A percentile compares a stretch with the other conserved stretches of the same genome.
These are phyloP conservation scores for Enteromius mattozi DNA, from an alignment of 2,797 vertebrate species.

Conservation along the genomic window DNA sequence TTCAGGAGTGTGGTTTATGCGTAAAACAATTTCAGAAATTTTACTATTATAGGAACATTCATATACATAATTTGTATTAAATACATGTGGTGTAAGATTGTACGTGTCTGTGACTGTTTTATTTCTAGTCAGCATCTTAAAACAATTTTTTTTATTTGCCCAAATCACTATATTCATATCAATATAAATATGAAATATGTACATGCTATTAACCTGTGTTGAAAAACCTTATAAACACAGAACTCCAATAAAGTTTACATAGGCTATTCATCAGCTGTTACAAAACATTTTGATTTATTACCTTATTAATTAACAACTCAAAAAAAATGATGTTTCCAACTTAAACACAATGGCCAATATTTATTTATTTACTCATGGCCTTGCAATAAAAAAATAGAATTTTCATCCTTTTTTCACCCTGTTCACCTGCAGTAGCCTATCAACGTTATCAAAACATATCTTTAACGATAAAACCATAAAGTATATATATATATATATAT, in stretches of 20 bases:
- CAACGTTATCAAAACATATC: neutral
- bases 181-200: neutral
- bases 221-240: neutral
- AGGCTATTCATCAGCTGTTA: neutral
- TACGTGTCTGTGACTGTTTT: neutral
- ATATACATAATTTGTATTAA: neutral
- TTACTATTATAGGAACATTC: neutral
- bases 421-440: neutral
- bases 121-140: neutral
- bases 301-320: neutral
- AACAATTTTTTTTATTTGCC: neutral
- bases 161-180: neutral
- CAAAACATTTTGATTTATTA: neutral
- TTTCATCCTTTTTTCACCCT: neutral
- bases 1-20: slow-evolving; percentile 3
- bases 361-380: neutral
- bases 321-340: neutral
- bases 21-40: neutral
- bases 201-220: neutral
- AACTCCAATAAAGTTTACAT: neutral
- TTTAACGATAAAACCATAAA: neutral
- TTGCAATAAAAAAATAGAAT: neutral
- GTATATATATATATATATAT: too few species aligned
- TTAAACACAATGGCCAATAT: too few species aligned
- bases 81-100: neutral